Evolutionary conservation across 35 echinoderm and acorn worm species (phyloP).

Genomic region (Stichopus chloronotus): DNA sequence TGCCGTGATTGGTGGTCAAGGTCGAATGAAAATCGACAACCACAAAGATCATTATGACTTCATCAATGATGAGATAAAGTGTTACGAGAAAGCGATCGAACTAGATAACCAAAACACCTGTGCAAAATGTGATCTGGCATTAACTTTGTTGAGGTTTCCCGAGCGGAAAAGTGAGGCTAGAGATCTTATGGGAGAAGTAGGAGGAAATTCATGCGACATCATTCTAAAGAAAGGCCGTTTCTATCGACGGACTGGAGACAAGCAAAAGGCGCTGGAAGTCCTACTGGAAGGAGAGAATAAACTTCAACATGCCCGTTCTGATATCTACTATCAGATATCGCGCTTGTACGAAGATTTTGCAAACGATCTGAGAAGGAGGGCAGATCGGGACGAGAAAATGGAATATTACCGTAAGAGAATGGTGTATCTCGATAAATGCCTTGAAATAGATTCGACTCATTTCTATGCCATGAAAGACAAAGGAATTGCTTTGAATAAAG

Average conservation of each 20-base stretch:
- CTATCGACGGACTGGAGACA: not conserved
- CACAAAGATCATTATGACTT: not conserved
- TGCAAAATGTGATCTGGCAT: conserved; percentile 4
- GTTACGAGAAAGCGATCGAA: conserved; percentile 26
- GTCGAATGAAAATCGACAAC: not conserved
- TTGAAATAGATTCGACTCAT: not conserved
- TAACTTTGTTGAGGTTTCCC: not conserved
- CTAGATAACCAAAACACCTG: not conserved
- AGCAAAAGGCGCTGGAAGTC: conserved; percentile 3
- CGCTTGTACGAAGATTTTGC: not conserved
- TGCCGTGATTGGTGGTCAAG: not conserved
- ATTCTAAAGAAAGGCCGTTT: conserved; percentile 43
- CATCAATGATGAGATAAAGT: conserved; percentile 19
- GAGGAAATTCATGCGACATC: not conserved
- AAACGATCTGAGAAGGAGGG: not conserved
- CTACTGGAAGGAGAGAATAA: conserved; percentile 6
- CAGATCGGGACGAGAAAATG: not conserved
- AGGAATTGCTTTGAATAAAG: not conserved
- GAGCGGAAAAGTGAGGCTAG: not conserved
- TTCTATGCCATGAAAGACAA: not conserved
- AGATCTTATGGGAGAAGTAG: not conserved
- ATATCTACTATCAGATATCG: conserved; percentile 5
- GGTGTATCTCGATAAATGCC: not conserved
- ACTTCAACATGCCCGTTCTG: not conserved
- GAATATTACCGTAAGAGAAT: not conserved